phyloP scores from a whole-genome alignment of 2,113 vertebrate species.

The Uropsilus gracilis region DNA sequence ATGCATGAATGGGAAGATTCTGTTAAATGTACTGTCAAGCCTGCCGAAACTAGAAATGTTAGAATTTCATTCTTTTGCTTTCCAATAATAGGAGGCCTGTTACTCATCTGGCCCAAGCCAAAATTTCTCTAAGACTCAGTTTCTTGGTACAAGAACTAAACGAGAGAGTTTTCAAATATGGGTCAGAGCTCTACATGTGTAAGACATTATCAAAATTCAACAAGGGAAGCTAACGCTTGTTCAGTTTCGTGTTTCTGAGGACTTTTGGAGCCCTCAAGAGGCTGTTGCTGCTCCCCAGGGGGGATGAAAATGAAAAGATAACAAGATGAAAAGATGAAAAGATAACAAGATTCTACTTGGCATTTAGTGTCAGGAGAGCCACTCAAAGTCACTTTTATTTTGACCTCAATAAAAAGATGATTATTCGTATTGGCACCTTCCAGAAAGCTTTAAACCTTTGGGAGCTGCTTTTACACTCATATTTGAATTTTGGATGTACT shows the following conservation, averaged over 20 bases:
- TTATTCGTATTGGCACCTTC: background rate
- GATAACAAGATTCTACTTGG: background rate
- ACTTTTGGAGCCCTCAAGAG: background rate
- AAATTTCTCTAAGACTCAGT: constrained; percentile 8
- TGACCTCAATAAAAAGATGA: background rate
- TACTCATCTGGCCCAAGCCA: background rate
- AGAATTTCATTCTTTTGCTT: background rate
- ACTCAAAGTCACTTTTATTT: constrained; percentile 1
- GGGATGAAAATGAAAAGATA: background rate
- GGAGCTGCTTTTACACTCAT: background rate
- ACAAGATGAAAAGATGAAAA: background rate
- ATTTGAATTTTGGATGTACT: background rate
- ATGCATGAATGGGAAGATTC: background rate
- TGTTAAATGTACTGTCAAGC: background rate
- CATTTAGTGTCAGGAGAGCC: background rate
- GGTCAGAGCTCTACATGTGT: background rate
- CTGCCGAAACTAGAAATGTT: constrained; percentile 28
- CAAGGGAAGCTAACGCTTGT: background rate
- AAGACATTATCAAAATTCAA: background rate
- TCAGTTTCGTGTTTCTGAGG: no score
- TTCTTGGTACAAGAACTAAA: no score
- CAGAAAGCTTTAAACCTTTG: background rate
- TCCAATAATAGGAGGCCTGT: constrained; percentile 12
- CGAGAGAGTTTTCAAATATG: background rate
- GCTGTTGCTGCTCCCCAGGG: background rate